A percentile compares a stretch with the other conserved stretches of the same genome.
These are phyloP conservation scores for Heliconius cydno DNA, from an alignment of 2,888 invertebrate genomes.

Conservation along the genomic window DNA sequence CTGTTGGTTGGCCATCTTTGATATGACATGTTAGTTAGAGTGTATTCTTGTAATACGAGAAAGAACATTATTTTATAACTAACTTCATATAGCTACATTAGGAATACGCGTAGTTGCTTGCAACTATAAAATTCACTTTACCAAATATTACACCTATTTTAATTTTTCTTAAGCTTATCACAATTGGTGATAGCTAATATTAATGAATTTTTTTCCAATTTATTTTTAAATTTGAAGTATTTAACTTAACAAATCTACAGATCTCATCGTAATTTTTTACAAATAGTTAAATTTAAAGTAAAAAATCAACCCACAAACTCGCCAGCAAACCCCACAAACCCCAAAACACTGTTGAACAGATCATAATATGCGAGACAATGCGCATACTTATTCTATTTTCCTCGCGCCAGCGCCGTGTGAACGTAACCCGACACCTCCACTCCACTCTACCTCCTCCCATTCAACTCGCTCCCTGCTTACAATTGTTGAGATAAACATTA, in stretches of 20 bases:
- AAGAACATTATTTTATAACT: background rate
- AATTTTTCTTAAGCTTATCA: background rate
- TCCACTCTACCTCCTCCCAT: background rate
- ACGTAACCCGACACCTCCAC: conserved; percentile 72
- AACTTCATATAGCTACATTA: too few relatives aligned
- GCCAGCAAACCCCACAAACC: conserved; percentile 15
- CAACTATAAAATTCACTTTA: background rate
- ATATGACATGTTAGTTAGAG: background rate
- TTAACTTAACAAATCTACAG: background rate
- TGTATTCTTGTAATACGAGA: background rate
- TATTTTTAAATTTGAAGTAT: background rate
- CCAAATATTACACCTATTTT: background rate
- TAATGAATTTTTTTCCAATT: background rate
- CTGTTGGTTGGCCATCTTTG: background rate
- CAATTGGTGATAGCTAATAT: background rate
- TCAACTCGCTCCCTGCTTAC: conserved; percentile 14
- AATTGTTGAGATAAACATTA: conserved; percentile 28
- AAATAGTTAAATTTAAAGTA: background rate
- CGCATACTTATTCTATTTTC: conserved; percentile 68
- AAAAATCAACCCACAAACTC: background rate
- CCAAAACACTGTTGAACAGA: conserved; percentile 46
- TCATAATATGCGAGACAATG: conserved; percentile 60
- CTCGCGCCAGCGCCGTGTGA: conserved; percentile 69
- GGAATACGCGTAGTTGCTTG: background rate
- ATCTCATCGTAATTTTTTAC: background rate